Base-by-base conservation (phyloP, 2,113 vertebrate genomes). In the Myotis yumanensis region DNA sequence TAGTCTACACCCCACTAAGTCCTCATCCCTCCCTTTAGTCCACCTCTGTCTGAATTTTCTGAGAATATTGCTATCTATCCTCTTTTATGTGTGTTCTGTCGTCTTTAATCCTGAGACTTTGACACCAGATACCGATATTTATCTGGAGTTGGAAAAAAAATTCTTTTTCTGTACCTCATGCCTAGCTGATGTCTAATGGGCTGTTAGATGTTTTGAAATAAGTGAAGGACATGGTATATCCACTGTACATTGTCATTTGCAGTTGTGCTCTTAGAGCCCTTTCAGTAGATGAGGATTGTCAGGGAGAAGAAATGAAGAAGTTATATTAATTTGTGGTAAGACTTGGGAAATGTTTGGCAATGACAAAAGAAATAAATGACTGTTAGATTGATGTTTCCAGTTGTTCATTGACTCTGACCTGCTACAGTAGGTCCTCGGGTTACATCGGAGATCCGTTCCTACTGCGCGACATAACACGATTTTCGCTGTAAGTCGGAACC, bases 301-400 rank as follows among this genome's bases (percentile, higher is more conserved):
- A 92, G 86, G 91, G 94, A 97, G 73, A 92, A 95, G 85, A 95
- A 90, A 93, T 93, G 89, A 91, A 95, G 94, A 95, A 90, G 69
- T 90, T 93, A 15, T 97, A 84, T 96, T 86, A 95, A 93, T 95
- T 96, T 94, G 95, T 96, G 94, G 89, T 92, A 96, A 93, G 96
- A 95, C 82, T 91, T 93, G 95, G 95, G 93, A 82, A 87, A 84
- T 96, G 76, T 94, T 95, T 95, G 95, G 54, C 77, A 90, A 86
- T 95, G 95, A 90, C 84, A 91, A 96, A 94, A 94, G 82, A 96
- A 97, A 97, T 97, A 97, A 97, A 96, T 79, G 48, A 94, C 72
- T 95, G 79, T 95, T 95, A 92, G 91, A 96, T 81, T 81, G 64
- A 81, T 82, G 95, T 96, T 90, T 95, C 72, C 69, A 80, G 83